phyloP scores from a whole-genome alignment of 2,797 vertebrate genomes.

The Myotis vivesi region DNA sequence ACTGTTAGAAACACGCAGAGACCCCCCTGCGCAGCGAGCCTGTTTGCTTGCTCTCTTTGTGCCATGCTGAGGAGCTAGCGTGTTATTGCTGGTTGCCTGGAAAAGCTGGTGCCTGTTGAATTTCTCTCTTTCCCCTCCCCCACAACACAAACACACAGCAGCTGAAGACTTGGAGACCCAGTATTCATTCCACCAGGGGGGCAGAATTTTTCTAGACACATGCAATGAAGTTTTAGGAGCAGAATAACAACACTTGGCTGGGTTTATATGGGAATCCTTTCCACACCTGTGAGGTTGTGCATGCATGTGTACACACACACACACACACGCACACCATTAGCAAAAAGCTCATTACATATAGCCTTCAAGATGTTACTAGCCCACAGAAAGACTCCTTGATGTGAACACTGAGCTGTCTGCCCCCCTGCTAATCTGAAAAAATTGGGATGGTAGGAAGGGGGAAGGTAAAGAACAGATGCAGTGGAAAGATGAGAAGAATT shows the following conservation, averaged over 20 bases:
- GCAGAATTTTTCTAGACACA: slow-evolving; percentile 35
- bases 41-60: neutral
- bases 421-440: neutral
- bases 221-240: slow-evolving; percentile 62
- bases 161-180: slow-evolving; percentile 44
- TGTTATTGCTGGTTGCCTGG: slow-evolving; percentile 47
- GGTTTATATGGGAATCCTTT: slow-evolving; percentile 31
- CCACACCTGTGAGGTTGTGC: neutral
- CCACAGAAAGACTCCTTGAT: neutral
- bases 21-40: neutral
- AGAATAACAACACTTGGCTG: slow-evolving; percentile 46
- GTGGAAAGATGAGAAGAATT: neutral
- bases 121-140: neutral
- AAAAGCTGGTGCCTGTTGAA: neutral
- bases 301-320: rapidly evolving
- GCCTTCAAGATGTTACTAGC: neutral
- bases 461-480: neutral
- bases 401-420: neutral
- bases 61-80: neutral
- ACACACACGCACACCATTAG: neutral
- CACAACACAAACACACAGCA: slow-evolving; percentile 50
- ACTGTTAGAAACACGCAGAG: neutral
- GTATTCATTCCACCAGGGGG: slow-evolving; percentile 4
- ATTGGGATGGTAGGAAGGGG: neutral
- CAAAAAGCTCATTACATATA: neutral